Evolutionary conservation across 2,113 vertebrate species (phyloP).

Genomic region (Leucoraja erinaceus): DNA sequence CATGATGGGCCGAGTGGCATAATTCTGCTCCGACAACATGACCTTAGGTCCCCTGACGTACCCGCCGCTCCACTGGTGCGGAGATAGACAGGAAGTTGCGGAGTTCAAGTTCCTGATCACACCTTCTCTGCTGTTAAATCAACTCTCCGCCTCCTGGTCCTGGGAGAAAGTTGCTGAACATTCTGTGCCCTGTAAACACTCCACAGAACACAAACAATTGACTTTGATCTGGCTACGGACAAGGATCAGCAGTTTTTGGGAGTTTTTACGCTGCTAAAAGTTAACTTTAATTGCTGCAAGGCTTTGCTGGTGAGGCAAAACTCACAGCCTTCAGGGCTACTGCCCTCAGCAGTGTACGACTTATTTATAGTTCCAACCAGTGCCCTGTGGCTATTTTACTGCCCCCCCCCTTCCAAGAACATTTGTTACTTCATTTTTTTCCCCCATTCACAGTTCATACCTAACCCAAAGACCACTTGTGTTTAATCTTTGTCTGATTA

Average conservation of each 20-base stretch:
- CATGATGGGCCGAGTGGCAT: too few species aligned
- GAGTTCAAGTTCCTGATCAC: too few species aligned
- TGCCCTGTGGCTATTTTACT: not conserved
- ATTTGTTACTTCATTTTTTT: not conserved
- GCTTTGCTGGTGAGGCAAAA: too few species aligned
- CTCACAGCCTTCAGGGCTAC: too few species aligned
- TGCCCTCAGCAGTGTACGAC: not conserved
- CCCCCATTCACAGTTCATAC: too few species aligned
- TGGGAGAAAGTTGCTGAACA: not conserved
- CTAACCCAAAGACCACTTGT: not conserved
- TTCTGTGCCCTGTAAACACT: not conserved
- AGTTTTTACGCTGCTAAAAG: not conserved
- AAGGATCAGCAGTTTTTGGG: too few species aligned
- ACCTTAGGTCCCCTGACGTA: slow-evolving; percentile 47
- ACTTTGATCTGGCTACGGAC: not conserved
- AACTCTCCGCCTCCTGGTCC: too few species aligned
- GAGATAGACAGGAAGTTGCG: not conserved
- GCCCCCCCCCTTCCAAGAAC: not conserved
- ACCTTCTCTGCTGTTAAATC: not conserved
- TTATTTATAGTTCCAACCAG: not conserved
- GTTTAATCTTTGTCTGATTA: not conserved
- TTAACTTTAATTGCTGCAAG: not conserved
- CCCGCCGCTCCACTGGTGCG: slow-evolving; percentile 46
- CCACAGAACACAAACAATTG: not conserved
- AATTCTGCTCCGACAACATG: too few species aligned